Evolutionary conservation across 2,888 invertebrate genomes (phyloP), one percentile per base, ranked within the genome.

Genomic region (Gnatocerus cornutus): DNA sequence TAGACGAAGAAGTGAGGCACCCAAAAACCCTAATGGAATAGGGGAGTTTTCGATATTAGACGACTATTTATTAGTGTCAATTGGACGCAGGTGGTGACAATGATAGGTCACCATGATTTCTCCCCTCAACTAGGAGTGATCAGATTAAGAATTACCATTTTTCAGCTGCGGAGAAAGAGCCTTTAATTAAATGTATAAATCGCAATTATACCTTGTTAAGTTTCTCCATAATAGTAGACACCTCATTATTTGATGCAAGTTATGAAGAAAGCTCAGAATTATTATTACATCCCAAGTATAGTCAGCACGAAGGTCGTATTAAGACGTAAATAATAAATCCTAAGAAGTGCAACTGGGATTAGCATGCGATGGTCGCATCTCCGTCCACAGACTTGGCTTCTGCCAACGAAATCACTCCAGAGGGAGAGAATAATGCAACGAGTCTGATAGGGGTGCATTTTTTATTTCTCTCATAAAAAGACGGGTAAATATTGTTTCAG

Each of bases 401-500:
- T 56, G 68, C 64, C 64, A 65, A 69, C 63, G 65, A 65, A 68
- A 74, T 77, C 72, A 69, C 64, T 69, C 74, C 68, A 71, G 74
- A 79, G 80, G 77, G 77, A 72, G 64, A 74, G 75, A 81, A 80
- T 82, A 82, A 81, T 82, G 81, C 81, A 81, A 78, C 80, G 77
- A 73, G 74, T 72, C 74, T 74, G 73, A 71, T 66, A 65, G 76
- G 84, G 84, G 83, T 84, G 83, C 83, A 84, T 83, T 83, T 83
- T 84, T 84, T 83, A 84, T 80, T 76, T 79, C 74, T 73, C 72
- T 75, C 77, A 74, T 77, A 77, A 79, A 77, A 78, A 78, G 78
- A 77, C 78, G 82, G 79, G 82, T 83, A 84, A 84, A 84, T 83
- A 83, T 84, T 84, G 80, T 83, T 82, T 83, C 79, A 83, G 81